Evolutionary conservation across 2,888 invertebrate genomes (phyloP).

Genomic region (Idaea aversata): DNA sequence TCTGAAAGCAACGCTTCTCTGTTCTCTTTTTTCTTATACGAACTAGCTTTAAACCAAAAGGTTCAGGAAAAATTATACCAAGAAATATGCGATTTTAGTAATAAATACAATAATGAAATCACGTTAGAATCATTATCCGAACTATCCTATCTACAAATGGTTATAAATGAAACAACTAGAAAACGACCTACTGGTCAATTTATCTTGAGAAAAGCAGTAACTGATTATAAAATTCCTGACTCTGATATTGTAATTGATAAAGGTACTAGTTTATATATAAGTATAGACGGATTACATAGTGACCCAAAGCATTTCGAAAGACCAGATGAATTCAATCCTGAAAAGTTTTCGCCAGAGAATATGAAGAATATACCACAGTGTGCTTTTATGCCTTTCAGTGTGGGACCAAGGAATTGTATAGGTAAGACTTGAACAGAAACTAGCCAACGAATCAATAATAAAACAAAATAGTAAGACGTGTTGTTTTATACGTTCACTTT

Average conservation of each 20-base stretch:
- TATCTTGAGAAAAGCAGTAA: conserved; percentile 22
- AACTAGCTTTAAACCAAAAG: conserved; percentile 26
- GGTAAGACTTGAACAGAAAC: not conserved
- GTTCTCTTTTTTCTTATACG: conserved; percentile 10
- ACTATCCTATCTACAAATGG: conserved; percentile 12
- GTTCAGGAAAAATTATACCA: conserved; percentile 25
- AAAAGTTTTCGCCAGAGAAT: conserved; percentile 26
- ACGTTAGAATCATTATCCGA: not conserved
- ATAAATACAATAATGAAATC: not conserved
- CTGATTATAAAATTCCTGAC: conserved; percentile 27
- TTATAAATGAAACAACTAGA: not conserved
- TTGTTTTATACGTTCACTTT: too few relatives aligned
- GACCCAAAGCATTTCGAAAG: conserved; percentile 21
- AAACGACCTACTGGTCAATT: conserved; percentile 7
- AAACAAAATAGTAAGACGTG: too few relatives aligned
- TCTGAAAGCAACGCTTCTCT: not conserved
- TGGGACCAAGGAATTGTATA: conserved; percentile 4
- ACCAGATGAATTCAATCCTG: conserved; percentile 24
- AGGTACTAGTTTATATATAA: not conserved
- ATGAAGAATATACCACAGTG: conserved; percentile 18
- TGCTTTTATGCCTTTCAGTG: conserved; percentile 25
- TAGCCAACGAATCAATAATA: too few relatives aligned
- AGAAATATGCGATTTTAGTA: conserved; percentile 11
- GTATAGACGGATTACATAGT: not conserved
- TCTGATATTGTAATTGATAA: conserved; percentile 30